phyloP scores from a whole-genome alignment of 1,140 invertebrate genomes.

The Oppia nitens region DNA sequence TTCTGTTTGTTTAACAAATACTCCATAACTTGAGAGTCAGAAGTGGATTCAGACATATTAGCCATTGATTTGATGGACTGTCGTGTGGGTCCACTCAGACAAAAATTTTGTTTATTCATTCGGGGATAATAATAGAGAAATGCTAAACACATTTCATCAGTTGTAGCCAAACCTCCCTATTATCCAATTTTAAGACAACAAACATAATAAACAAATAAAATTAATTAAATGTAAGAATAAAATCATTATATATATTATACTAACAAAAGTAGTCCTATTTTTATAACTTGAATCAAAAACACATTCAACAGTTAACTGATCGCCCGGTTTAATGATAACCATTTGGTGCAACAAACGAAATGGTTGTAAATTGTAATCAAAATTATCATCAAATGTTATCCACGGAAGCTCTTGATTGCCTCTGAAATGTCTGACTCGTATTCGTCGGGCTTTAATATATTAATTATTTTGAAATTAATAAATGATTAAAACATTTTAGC shows the following conservation, averaged over 20 bases:
- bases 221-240: no score
- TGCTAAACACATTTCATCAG: constrained; percentile 68
- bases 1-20: no score
- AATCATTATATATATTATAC: neutral
- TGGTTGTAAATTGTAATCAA: constrained; percentile 58
- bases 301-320: constrained; percentile 21
- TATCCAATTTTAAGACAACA: neutral
- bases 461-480: no score
- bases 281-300: constrained; percentile 16
- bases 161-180: constrained; percentile 54
- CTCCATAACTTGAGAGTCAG: no score
- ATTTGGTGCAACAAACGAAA: constrained; percentile 12
- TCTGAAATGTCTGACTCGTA: constrained; percentile 59
- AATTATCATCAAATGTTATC: constrained; percentile 48
- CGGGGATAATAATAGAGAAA: constrained; percentile 66
- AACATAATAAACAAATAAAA: neutral
- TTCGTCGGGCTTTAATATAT: constrained; percentile 49
- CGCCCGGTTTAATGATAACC: constrained; percentile 15
- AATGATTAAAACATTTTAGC: no score
- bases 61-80: constrained; percentile 6
- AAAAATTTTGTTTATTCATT: constrained; percentile 25
- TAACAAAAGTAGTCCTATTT: constrained; percentile 12
- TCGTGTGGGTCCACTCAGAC: constrained; percentile 3
- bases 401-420: constrained; percentile 50
- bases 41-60: no score